Evolutionary conservation across 1,140 invertebrate species (phyloP), one percentile per base, ranked within the genome.

Genomic region (Epicauta chinensis): DNA sequence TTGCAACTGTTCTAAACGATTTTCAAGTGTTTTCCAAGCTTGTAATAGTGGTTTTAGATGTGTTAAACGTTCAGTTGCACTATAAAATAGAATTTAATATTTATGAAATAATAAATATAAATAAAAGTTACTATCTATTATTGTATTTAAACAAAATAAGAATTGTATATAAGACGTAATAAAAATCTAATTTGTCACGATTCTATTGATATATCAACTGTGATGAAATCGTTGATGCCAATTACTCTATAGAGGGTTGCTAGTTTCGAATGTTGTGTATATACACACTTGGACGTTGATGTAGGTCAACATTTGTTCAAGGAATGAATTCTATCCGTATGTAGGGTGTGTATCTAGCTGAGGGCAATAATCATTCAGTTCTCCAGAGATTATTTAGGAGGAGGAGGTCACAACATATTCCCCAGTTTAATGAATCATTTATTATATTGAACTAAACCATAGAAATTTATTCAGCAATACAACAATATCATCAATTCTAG

Each of bases 21-120:
- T 68, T 52, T 82, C 79, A 46, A 85, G 76, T 61, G 82, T 80
- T 37, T 79, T 76, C 73, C 83, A 82, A 45, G 76, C 74, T 65
- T 80, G 76, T 44, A 81, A 52, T 5, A 68, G 52, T 16, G 53
- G 57, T 52, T 67, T 60, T 7, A 69, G 56, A 45, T 67, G 60
- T 17, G 55, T 56, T 36, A 69, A 56, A 43, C 63, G 53, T 43
- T 67, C 66, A 17, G 58, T 57, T 13, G 62, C 58, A 53, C 68
- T 70, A 56, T 15, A 69, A 68, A 58, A 50, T 16, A 53, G 23
- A 23, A 56, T 14, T 38, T 34, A 17, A 23, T 23, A 23, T 23
- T 5, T 23, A 23, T n/a, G 7, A 23, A 23, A 23, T 23, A 23
- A 23, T 23, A 23, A 23, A 2, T 23, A 23, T 23, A 23, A 23